Conservation (phyloP, 2,888 invertebrate genomes). For the Sisyra nigra region DNA sequence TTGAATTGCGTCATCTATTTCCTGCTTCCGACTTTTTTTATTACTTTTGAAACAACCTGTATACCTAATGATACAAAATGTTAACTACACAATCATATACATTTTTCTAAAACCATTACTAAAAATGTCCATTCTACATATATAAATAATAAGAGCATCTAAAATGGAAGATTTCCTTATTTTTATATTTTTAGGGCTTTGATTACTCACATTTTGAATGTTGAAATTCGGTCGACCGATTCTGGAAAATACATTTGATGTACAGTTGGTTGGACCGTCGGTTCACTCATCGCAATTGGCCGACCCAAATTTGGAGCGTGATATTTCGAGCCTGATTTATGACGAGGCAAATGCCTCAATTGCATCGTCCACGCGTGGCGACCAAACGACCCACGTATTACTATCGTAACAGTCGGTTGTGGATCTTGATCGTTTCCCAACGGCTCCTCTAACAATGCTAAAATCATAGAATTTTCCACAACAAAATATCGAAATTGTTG, state of each 20-base stretch:
- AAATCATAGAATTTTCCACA: slow-evolving; percentile 74
- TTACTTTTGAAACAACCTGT: too few species aligned
- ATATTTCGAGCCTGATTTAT: slow-evolving; percentile 53
- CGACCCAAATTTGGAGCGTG: slow-evolving; percentile 47
- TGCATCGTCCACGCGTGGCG: slow-evolving; percentile 90
- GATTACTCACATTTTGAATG: slow-evolving; percentile 60
- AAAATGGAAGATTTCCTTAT: too few species aligned
- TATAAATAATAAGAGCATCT: too few species aligned
- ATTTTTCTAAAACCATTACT: too few species aligned
- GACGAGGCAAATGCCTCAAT: slow-evolving; percentile 71
- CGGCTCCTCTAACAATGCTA: slow-evolving; percentile 83
- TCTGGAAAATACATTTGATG: slow-evolving; percentile 67
- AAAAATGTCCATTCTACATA: too few species aligned
- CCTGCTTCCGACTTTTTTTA: too few species aligned
- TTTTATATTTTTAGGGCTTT: too few species aligned
- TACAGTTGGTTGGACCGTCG: slow-evolving; percentile 46
- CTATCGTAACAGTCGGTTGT: slow-evolving; percentile 76
- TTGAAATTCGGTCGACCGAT: slow-evolving; percentile 58
- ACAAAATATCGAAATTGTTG: slow-evolving; percentile 76
- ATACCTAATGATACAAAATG: too few species aligned
- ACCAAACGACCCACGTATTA: slow-evolving; percentile 87
- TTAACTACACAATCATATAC: too few species aligned
- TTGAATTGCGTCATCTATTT: too few species aligned
- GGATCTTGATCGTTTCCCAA: slow-evolving; percentile 87
- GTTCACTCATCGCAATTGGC: slow-evolving; percentile 61